Conservation (phyloP, 2,113 vertebrate genomes). For the Sprattus sprattus region DNA sequence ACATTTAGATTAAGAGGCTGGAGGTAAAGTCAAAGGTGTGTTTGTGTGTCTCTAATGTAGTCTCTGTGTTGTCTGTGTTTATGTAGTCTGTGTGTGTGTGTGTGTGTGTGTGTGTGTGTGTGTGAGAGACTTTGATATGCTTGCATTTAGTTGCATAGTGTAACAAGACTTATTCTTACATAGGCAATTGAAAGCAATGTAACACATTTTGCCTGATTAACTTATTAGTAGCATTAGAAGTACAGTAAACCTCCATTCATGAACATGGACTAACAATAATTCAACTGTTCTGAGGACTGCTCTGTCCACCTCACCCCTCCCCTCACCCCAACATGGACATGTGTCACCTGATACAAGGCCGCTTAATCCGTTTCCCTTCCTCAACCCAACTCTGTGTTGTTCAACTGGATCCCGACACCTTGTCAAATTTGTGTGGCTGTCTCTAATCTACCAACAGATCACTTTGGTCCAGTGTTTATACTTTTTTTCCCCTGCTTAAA, state of each 20-base stretch:
- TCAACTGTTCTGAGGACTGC: constrained; percentile 26
- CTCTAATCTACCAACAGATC: constrained; percentile 42
- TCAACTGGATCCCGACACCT: constrained; percentile 60
- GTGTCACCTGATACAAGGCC: constrained; percentile 64
- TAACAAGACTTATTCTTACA: too few relatives aligned
- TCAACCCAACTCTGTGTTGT: constrained; percentile 56
- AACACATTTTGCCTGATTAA: not conserved
- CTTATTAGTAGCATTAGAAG: not conserved
- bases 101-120: not conserved
- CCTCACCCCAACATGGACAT: constrained; percentile 65
- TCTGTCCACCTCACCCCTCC: constrained; percentile 19
- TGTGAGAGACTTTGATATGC: not conserved
- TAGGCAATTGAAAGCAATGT: not conserved
- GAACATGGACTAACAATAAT: too few relatives aligned
- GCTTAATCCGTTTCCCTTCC: constrained; percentile 65
- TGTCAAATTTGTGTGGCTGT: constrained; percentile 50
- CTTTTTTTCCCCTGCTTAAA: not conserved
- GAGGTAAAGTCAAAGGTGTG: not conserved
- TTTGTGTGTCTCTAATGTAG: not conserved
- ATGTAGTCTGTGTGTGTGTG: not conserved
- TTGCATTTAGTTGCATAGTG: not conserved
- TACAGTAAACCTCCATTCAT: too few relatives aligned
- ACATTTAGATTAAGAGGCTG: constrained; percentile 81
- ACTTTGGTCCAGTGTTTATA: not conserved
- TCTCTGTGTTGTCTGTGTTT: not conserved